A percentile compares a stretch with the other conserved stretches of the same genome.
These are phyloP conservation scores for roundworm (Caenorhabditis elegans) DNA, from an alignment of 1,140 invertebrate species.

Conservation along the genomic window WBcel235 BX284605.5:12428001-12428500, in stretches of 20 bases:
- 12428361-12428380: no score
- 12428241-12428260: no score
- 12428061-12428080: not conserved
- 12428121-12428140: not conserved
- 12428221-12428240: no score
- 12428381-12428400: not conserved
- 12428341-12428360: not conserved
- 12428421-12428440: slow-evolving; percentile 14
- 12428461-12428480: slow-evolving; percentile 7
- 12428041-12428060: not conserved
- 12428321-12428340: not conserved
- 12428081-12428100: not conserved
- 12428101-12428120: not conserved
- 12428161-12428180: not conserved
- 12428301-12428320: not conserved
- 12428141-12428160: not conserved
- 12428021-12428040: not conserved
- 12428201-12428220: not conserved
- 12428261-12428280: no score
- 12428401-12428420: not conserved
- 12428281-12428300: no score
- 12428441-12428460: slow-evolving; percentile 16
- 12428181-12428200: not conserved
- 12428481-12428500: not conserved
- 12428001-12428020: no score